A percentile compares a stretch with the other conserved stretches of the same genome.
Evolutionary conservation across 1,140 invertebrate genomes (phyloP).

Genomic region (Lucilia sericata): DNA sequence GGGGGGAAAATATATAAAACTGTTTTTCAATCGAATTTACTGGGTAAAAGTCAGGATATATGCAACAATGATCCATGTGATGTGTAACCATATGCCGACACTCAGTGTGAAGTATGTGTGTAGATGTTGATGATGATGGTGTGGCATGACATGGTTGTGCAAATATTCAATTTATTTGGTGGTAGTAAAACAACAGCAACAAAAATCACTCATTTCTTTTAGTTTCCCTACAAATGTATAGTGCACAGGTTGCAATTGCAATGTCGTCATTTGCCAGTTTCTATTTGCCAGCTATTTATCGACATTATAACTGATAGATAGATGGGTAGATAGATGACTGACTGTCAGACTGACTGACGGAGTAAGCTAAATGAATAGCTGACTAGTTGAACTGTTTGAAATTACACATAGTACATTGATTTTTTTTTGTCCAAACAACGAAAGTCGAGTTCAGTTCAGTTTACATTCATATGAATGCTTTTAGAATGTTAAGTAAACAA

Average conservation of each 20-base stretch:
- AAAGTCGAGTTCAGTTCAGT: neutral
- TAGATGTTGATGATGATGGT: neutral
- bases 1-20: neutral
- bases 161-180: constrained; percentile 18
- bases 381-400: neutral
- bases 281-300: constrained; percentile 13
- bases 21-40: neutral
- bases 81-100: neutral
- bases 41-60: neutral
- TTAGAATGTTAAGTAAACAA: constrained; percentile 21
- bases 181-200: neutral
- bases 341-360: neutral
- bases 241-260: neutral
- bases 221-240: neutral
- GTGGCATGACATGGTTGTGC: constrained; percentile 22
- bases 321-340: neutral
- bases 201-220: neutral
- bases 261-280: constrained; percentile 21
- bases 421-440: neutral
- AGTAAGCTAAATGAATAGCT: neutral
- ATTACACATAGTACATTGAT: no score
- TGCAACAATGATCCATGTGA: neutral
- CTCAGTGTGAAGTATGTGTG: neutral
- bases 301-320: constrained; percentile 15
- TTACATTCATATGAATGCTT: neutral